Conservation (phyloP, 2,113 vertebrate genomes). For the Vulpes vulpes region DNA sequence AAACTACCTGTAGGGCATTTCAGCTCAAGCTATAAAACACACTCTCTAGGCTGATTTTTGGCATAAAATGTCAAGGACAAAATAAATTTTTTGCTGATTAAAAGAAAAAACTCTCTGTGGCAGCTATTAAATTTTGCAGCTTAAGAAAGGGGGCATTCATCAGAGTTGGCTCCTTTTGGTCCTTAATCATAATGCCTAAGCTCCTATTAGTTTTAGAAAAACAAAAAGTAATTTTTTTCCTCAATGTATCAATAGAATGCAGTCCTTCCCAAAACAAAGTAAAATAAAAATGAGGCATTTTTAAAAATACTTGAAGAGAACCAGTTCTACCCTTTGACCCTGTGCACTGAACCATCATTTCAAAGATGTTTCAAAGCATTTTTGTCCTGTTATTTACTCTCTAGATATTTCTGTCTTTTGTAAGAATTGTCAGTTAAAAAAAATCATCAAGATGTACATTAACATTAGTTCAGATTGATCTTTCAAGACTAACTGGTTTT, state of each 20-base stretch:
- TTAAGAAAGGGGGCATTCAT: slow-evolving; percentile 81
- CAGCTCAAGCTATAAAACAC: slow-evolving; percentile 75
- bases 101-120: slow-evolving; percentile 78
- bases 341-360: slow-evolving; percentile 37
- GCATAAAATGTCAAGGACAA: slow-evolving; percentile 83
- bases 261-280: slow-evolving; percentile 71
- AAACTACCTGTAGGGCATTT: slow-evolving; percentile 63
- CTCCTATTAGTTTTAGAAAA: slow-evolving; percentile 79
- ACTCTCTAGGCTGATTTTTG: slow-evolving; percentile 74
- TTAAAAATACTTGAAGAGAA: slow-evolving; percentile 37
- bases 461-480: background rate
- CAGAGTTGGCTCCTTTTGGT: background rate
- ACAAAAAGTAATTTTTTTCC: slow-evolving; percentile 75
- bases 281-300: slow-evolving; percentile 59
- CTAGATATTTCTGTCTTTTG: slow-evolving; percentile 49
- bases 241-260: slow-evolving; percentile 70
- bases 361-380: slow-evolving; percentile 68
- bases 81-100: slow-evolving; percentile 84
- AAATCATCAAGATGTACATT: background rate
- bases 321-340: slow-evolving; percentile 61
- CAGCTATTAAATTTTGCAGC: slow-evolving; percentile 79
- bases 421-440: slow-evolving; percentile 25
- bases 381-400: slow-evolving; percentile 39
- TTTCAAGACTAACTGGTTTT: background rate
- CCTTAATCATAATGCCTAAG: slow-evolving; percentile 76